phyloP scores from a whole-genome alignment of 1,140 invertebrate species.

The Meloidogyne hapla region DNA sequence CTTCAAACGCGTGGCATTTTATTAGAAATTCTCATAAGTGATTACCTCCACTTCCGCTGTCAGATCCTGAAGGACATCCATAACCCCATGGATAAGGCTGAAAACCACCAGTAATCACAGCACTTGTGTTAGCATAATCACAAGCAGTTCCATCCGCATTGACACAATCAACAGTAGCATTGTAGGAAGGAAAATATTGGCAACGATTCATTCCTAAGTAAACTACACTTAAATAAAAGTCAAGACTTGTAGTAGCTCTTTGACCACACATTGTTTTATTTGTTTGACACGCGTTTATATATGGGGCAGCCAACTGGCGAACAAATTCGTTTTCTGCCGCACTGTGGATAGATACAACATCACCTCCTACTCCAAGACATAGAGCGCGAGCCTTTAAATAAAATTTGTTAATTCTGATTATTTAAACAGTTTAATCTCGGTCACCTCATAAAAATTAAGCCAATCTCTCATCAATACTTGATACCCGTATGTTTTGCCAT shows the following conservation, averaged over 20 bases:
- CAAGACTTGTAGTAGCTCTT: neutral
- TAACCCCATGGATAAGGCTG: neutral
- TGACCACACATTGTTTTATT: neutral
- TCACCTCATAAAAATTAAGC: neutral
- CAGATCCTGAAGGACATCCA: too few relatives aligned
- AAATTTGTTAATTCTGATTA: too few relatives aligned
- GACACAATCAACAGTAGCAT: neutral
- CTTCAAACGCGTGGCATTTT: too few relatives aligned
- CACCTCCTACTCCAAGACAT: slow-evolving; percentile 1
- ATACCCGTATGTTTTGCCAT: neutral
- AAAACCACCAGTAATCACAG: neutral
- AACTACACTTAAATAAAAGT: neutral
- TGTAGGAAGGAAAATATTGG: neutral
- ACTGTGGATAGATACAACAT: neutral
- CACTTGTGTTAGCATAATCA: neutral
- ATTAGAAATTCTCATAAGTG: too few relatives aligned
- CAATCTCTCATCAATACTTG: neutral
- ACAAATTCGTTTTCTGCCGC: neutral
- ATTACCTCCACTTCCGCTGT: too few relatives aligned
- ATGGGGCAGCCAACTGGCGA: neutral
- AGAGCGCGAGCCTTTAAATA: neutral
- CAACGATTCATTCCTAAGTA: neutral
- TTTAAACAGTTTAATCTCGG: too few relatives aligned
- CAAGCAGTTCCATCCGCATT: neutral
- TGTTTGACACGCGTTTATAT: neutral